These are phyloP conservation scores for Xiphophorus maculatus DNA, from an alignment of 2,113 vertebrate genomes.

Conservation along the genomic window DNA sequence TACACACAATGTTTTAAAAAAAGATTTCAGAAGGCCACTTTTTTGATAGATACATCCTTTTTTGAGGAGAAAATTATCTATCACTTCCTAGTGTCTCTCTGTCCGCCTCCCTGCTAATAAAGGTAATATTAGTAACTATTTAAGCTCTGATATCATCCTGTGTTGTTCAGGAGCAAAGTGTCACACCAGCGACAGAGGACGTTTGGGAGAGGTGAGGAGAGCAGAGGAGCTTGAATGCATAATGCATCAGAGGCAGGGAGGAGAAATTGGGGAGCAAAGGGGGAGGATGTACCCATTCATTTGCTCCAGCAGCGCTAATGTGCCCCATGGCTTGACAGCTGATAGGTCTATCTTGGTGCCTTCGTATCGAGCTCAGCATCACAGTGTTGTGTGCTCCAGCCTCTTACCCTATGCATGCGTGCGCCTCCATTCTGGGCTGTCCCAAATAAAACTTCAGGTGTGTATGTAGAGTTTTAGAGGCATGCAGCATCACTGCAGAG, in stretches of 20 bases:
- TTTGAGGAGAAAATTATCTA: too few species aligned
- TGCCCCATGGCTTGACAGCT: conserved; percentile 58
- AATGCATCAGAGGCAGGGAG: conserved; percentile 51
- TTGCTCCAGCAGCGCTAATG: conserved; percentile 45
- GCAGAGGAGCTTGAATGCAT: conserved; percentile 44
- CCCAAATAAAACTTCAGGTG: background rate
- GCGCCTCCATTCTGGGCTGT: background rate
- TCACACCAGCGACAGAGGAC: too few species aligned
- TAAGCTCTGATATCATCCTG: too few species aligned
- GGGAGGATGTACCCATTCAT: conserved; percentile 52
- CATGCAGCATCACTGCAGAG: background rate
- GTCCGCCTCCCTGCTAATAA: too few species aligned
- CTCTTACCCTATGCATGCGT: background rate
- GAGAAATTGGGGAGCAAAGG: conserved; percentile 41
- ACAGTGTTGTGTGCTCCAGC: background rate
- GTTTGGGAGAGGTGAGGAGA: conserved; percentile 17
- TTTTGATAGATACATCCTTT: too few species aligned
- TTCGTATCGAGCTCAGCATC: conserved; percentile 34
- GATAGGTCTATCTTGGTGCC: conserved; percentile 37
- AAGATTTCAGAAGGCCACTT: too few species aligned
- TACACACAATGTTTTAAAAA: too few species aligned
- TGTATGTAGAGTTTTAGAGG: background rate
- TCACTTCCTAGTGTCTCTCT: too few species aligned
- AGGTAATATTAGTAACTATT: too few species aligned
- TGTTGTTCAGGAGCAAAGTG: too few species aligned